These are phyloP conservation scores for Arenaria interpres DNA, from an alignment of 2,113 vertebrate species.

Conservation along the genomic window DNA sequence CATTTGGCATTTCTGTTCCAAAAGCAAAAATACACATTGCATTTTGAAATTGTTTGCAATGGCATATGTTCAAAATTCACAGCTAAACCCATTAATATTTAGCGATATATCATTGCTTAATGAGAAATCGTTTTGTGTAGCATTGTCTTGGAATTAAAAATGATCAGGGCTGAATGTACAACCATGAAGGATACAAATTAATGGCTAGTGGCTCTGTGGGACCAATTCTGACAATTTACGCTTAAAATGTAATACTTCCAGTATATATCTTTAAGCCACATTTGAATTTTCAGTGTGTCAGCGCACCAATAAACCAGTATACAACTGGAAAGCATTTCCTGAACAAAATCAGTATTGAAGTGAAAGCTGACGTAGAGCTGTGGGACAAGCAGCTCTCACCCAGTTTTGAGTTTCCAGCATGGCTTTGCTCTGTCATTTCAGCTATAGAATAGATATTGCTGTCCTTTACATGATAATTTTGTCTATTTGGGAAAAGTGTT, in stretches of 20 bases:
- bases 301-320: background rate
- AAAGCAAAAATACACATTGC: background rate
- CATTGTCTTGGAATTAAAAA: background rate
- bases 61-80: background rate
- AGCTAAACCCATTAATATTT: background rate
- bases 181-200: background rate
- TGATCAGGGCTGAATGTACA: background rate
- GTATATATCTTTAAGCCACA: background rate
- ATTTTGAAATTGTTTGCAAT: background rate
- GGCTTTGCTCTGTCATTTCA: background rate
- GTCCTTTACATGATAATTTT: background rate
- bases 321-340: background rate
- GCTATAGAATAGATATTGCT: too few relatives aligned
- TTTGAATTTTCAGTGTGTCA: background rate
- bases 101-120: background rate
- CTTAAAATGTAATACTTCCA: background rate
- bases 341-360: background rate
- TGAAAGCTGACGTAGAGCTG: background rate
- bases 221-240: background rate
- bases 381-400: background rate
- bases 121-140: background rate
- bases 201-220: background rate
- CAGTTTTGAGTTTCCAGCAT: background rate
- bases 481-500: background rate
- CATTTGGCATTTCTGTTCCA: background rate